Base-by-base conservation (phyloP, 2,113 vertebrate species). In the Corydoras maculifer region DNA sequence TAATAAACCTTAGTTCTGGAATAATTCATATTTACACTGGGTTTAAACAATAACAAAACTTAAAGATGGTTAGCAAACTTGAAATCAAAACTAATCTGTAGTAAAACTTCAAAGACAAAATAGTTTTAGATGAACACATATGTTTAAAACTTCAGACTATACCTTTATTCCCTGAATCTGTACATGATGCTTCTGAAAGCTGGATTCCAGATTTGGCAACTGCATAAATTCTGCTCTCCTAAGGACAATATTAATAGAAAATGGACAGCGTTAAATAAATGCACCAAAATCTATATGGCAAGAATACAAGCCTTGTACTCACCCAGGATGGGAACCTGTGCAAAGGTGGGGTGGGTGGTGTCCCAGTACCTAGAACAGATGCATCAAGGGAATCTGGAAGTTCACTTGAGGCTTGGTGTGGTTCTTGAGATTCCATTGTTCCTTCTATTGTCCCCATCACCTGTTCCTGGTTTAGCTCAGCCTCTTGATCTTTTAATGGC, bases 251-350 rank as follows among this genome's bases (percentile, higher is more conserved):
- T 13, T 6, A 62, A 62, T 43, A 51, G 12, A 8, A 9, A 8
- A 25, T 25, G 3, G 54, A 9, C 18, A 35, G 53, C 32, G 15
- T 13, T 10, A 32, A 32, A 8, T 6, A 55, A 50, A 13, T 1
- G 13, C 49, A 57, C 57, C 43, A 54, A 57, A 6, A 35, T n/a
- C 12, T n/a, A n/a, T 53, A 10, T 7, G 9, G 0, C 14, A 60
- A 48, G 11, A 1, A 13, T 55, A 50, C 4, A n/a, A 10, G 4
- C 1, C 9, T 3, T 15, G 7, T 10, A 55, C 90, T 90, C 87
- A 98, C 97, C 97, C 97, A 99, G 72, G 97, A 98, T 48, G 97
- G 97, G 84, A 98, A 93, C 31, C 97, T 90, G 87, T 98, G 97
- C 57, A 99, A 75, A 0, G 97, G 97, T 5, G 96, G 97, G 0